Evolutionary conservation across 2,113 vertebrate genomes (phyloP).

Genomic region (Pygoscelis antarcticus): DNA sequence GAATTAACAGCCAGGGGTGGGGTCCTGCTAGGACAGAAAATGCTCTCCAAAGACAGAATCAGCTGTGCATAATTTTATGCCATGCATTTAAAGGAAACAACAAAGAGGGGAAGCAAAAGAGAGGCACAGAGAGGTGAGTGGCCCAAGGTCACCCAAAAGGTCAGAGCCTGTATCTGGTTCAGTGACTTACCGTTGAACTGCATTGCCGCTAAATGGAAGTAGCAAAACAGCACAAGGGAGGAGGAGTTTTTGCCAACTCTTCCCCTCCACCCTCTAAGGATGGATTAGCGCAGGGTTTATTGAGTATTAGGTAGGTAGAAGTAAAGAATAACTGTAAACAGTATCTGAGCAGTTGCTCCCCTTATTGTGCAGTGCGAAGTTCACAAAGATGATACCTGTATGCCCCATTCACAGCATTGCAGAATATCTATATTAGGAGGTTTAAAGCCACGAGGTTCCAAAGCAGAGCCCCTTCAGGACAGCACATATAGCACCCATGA

Average conservation of each 20-base stretch:
- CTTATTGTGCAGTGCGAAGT: background rate
- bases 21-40: background rate
- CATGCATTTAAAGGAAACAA: background rate
- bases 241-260: background rate
- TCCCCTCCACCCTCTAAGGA: background rate
- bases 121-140: background rate
- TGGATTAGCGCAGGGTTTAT: background rate
- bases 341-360: background rate
- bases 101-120: background rate
- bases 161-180: background rate
- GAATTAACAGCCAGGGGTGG: slow-evolving; percentile 4
- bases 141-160: background rate
- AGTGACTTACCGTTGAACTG: background rate
- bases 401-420: background rate
- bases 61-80: background rate
- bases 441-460: background rate
- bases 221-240: background rate
- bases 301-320: background rate
- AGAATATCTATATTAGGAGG: background rate
- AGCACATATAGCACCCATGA: background rate
- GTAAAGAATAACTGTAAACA: background rate
- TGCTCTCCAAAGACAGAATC: background rate
- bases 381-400: background rate
- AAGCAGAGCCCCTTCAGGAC: background rate
- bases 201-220: background rate